A percentile compares a stretch with the other conserved stretches of the same genome.
These are phyloP conservation scores for Platanista minor DNA, from an alignment of 2,113 vertebrate species.

Conservation along the genomic window DNA sequence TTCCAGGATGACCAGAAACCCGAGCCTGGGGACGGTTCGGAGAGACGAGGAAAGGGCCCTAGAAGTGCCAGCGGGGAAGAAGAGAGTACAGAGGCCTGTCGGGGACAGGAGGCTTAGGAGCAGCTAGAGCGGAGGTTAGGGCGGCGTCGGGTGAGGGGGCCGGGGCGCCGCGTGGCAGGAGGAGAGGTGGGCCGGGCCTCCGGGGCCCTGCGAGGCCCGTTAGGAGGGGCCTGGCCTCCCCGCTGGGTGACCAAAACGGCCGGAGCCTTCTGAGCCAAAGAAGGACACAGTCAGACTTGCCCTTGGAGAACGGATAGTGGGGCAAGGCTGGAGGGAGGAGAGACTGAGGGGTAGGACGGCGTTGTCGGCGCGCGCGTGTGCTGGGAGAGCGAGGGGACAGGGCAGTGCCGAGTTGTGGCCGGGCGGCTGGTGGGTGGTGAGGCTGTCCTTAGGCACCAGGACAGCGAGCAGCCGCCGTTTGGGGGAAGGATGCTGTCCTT, in stretches of 20 bases:
- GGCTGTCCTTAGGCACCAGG: neutral
- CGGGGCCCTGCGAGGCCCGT: neutral
- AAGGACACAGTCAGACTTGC: neutral
- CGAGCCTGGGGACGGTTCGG: neutral
- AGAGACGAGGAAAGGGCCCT: neutral
- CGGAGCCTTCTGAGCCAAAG: neutral
- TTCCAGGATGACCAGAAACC: no score
- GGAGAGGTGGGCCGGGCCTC: fast-evolving
- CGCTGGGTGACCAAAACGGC: neutral
- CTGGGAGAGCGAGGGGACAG: neutral
- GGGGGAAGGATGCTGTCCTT: neutral
- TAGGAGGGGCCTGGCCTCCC: neutral
- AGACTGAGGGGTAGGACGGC: neutral
- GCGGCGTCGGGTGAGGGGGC: fast-evolving
- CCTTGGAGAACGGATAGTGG: neutral
- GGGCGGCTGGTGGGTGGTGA: neutral
- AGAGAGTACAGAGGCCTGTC: neutral
- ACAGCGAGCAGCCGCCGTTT: neutral
- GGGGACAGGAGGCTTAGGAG: neutral
- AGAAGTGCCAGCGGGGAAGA: neutral
- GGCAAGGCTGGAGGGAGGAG: neutral
- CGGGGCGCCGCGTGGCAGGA: no score
- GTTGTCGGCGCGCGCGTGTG: neutral
- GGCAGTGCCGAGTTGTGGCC: neutral
- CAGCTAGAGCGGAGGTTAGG: neutral